Percentiles rank a stretch among this genome's conserved stretches.
These are phyloP conservation scores for Drosophila navojoa DNA, from an alignment of 1,140 invertebrate species.

Conservation along the genomic window DNA sequence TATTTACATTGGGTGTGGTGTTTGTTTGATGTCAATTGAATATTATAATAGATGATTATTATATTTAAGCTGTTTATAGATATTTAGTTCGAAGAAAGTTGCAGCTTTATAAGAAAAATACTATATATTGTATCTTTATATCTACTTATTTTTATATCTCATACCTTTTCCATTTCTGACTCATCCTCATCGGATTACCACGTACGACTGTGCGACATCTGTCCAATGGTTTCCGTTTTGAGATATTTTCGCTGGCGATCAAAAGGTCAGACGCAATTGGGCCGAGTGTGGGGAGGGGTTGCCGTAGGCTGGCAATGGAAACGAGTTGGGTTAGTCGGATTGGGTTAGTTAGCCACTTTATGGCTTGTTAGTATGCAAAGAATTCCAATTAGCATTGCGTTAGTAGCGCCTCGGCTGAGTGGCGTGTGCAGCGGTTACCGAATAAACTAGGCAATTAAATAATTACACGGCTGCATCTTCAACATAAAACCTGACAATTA, in stretches of 20 bases:
- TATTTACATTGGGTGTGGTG: background rate
- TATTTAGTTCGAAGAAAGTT: background rate
- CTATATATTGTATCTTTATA: too few relatives aligned
- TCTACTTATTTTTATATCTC: too few relatives aligned
- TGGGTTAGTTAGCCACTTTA: constrained; percentile 36
- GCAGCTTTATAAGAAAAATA: too few relatives aligned
- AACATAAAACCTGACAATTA: constrained; percentile 56
- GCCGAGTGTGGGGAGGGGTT: background rate
- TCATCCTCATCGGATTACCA: background rate
- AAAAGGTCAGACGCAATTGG: constrained; percentile 62
- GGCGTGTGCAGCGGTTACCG: constrained; percentile 27
- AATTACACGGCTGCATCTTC: constrained; percentile 51
- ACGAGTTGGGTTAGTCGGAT: constrained; percentile 52
- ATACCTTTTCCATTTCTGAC: background rate
- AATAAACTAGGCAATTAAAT: constrained; percentile 54
- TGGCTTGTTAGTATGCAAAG: constrained; percentile 76
- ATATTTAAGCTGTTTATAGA: background rate
- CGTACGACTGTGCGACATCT: constrained; percentile 9
- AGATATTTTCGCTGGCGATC: constrained; percentile 22
- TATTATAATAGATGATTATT: background rate
- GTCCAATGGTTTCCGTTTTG: constrained; percentile 4
- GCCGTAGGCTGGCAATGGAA: constrained; percentile 38
- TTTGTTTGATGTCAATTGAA: background rate
- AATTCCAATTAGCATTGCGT: constrained; percentile 42
- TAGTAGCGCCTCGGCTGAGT: background rate